These are phyloP conservation scores for Urophycis tenuis DNA, from an alignment of 2,797 vertebrate species.

Conservation along the genomic window DNA sequence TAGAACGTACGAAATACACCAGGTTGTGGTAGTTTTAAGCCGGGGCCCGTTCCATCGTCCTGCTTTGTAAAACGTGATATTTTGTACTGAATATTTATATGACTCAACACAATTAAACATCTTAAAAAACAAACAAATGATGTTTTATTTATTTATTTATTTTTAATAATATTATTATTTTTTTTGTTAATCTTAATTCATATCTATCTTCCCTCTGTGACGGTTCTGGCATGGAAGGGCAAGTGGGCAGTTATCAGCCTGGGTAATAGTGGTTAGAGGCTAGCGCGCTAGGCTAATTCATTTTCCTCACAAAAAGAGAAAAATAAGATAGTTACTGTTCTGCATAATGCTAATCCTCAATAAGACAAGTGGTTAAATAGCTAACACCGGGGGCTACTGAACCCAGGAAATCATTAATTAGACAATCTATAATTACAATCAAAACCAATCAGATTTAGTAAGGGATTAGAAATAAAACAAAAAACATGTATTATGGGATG, in stretches of 20 bases:
- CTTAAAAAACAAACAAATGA: constrained; percentile 55
- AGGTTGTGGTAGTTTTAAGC: constrained; percentile 51
- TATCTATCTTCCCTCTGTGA: neutral
- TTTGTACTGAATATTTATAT: constrained; percentile 99
- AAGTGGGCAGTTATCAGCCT: constrained; percentile 27
- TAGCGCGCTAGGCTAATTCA: neutral
- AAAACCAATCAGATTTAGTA: constrained; percentile 55
- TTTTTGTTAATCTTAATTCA: constrained; percentile 3
- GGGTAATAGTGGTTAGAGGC: constrained; percentile 27
- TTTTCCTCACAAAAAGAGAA: constrained; percentile 32
- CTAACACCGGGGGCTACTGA: constrained; percentile 57
- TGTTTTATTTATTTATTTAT: no score
- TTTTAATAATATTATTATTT: no score
- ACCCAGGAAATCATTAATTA: constrained; percentile 66
- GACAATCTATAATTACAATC: constrained; percentile 73
- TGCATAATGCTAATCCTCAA: constrained; percentile 41
- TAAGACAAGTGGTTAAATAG: constrained; percentile 41
- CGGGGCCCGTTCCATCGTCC: constrained; percentile 59
- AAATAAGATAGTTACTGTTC: constrained; percentile 33
- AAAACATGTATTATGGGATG: constrained; percentile 50
- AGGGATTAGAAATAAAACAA: constrained; percentile 19
- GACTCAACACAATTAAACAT: constrained; percentile 84
- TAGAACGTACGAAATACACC: constrained; percentile 50
- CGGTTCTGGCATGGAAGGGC: constrained; percentile 13
- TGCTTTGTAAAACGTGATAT: constrained; percentile 94